A percentile compares a stretch with the other conserved stretches of the same genome.
phyloP scores from a whole-genome alignment of 2,888 invertebrate species.

The Thera britannica region DNA sequence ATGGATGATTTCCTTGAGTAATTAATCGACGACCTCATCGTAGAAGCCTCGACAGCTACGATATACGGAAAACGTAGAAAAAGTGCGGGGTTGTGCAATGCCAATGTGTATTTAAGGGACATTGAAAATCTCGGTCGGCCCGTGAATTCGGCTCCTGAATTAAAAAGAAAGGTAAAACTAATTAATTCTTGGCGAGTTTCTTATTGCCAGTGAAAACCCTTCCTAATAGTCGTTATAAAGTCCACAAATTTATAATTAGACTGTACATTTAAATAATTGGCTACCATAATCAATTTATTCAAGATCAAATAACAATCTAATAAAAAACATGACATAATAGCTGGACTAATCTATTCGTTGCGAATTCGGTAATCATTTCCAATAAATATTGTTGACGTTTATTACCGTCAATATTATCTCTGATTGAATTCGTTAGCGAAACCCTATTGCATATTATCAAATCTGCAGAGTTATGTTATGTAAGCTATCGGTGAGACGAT shows the following conservation, averaged over 20 bases:
- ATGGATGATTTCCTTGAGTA: too few species aligned
- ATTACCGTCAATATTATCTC: conserved; percentile 20
- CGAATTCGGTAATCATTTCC: conserved; percentile 9
- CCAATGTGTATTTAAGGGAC: too few species aligned
- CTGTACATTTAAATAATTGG: conserved; percentile 4
- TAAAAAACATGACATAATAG: conserved; percentile 12
- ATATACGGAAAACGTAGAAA: too few species aligned
- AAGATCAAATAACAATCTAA: neutral
- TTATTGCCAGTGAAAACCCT: too few species aligned
- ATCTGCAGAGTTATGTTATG: neutral
- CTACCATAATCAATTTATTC: conserved; percentile 1
- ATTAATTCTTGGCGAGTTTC: too few species aligned
- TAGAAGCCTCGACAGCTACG: too few species aligned
- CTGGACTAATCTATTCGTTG: conserved; percentile 1
- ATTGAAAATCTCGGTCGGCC: too few species aligned
- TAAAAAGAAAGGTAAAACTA: too few species aligned
- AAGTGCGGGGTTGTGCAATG: too few species aligned
- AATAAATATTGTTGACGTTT: conserved; percentile 24
- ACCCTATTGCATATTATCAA: conserved; percentile 1
- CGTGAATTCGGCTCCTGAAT: too few species aligned
- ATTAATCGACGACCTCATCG: too few species aligned
- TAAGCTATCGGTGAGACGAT: neutral
- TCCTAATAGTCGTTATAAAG: too few species aligned
- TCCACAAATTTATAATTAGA: neutral
- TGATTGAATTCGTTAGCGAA: conserved; percentile 15